Percentiles rank a stretch among this genome's conserved stretches.
phyloP scores from a whole-genome alignment of 2,113 vertebrate species.

The Nerophis ophidion region DNA sequence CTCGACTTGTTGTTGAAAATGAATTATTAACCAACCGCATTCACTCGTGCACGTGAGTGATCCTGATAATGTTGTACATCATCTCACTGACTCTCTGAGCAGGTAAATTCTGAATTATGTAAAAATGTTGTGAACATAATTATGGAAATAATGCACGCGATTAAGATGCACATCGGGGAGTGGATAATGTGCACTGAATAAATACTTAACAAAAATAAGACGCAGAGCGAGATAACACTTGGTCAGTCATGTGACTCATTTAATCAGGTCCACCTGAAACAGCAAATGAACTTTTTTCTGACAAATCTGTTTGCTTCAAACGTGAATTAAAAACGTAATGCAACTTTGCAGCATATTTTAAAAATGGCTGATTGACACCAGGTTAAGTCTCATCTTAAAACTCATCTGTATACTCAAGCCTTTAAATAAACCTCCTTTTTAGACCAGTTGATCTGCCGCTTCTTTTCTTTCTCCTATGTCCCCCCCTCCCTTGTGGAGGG shows the following conservation, averaged over 20 bases:
- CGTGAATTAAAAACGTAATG: too few species aligned
- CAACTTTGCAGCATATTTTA: too few species aligned
- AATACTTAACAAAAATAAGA: constrained; percentile 14
- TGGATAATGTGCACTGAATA: background rate
- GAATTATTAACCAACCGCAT: constrained; percentile 61
- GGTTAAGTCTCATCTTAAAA: too few species aligned
- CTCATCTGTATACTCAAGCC: too few species aligned
- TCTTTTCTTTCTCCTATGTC: too few species aligned
- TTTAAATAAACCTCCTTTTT: too few species aligned
- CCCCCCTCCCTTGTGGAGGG: too few species aligned
- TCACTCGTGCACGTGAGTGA: constrained; percentile 46
- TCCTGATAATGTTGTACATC: constrained; percentile 61
- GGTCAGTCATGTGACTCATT: background rate
- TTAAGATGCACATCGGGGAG: constrained; percentile 34
- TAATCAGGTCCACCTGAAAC: background rate
- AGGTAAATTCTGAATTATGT: constrained; percentile 68
- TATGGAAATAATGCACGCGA: constrained; percentile 47
- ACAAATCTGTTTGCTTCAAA: too few species aligned
- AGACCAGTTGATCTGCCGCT: too few species aligned
- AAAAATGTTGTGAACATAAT: constrained; percentile 68
- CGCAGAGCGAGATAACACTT: constrained; percentile 1
- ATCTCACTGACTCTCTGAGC: constrained; percentile 61
- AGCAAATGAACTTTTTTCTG: too few species aligned
- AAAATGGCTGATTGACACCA: too few species aligned
- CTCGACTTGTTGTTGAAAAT: too few species aligned